Evolutionary conservation across 2,113 vertebrate species (phyloP), one percentile per base, ranked within the genome.

Genomic region (Dermatemys mawii): DNA sequence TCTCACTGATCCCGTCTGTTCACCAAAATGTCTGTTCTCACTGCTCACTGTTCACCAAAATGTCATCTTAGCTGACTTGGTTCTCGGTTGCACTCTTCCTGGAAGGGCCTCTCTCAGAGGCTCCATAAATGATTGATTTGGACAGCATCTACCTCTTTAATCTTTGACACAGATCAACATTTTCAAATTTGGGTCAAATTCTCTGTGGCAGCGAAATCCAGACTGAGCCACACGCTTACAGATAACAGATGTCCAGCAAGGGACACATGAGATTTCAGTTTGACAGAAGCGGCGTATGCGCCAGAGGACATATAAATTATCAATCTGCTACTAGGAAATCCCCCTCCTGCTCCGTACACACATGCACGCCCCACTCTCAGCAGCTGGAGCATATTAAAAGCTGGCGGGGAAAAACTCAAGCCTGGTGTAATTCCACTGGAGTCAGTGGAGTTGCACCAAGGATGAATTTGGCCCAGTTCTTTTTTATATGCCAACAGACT

Each of bases 401-500:
- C 8, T 35, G 86, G 0, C 57, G 46, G 84, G 27, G 78, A 51
- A 13, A 3, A 86, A 60, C 21, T 54, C 73, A 93, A 19, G 26
- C 67, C 16, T 48, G 12, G 14, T 78, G 35, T 54, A n/a, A 2
- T 1, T 8, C 76, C 83, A 7, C 21, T 92, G 60, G 5, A 2
- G 51, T 88, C 78, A 73, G 57, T 78, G 50, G 27, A 85, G 70
- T 22, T 38, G 83, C 16, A 17, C 41, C 0, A 0, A 26, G 83
- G 24, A 75, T 29, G 0, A 78, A 78, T 75, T 73, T 83, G 57
- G 4, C 75, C 49, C 12, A 32, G 84, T 83, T 78, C 48, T 38
- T 90, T 97, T 97, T 96, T 95, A 83, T 94, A 97, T 75, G 89
- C 95, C 91, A 54, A 90, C 91, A 93, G 35, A 26, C 87, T 93